phyloP scores from a whole-genome alignment of 1,140 invertebrate species.

The Lucilia cuprina region DNA sequence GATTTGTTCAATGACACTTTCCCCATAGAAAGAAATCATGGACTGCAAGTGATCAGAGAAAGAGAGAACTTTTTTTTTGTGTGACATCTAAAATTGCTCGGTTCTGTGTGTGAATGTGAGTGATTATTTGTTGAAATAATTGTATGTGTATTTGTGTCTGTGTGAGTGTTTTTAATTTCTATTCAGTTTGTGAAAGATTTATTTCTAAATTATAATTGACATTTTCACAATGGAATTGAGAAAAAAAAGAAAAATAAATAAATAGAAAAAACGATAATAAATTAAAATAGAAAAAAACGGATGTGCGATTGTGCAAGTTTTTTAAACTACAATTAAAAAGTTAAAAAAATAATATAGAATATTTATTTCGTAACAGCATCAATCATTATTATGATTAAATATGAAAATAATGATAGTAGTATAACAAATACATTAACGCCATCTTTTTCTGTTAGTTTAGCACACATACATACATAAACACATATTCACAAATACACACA shows the following conservation, averaged over 20 bases:
- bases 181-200: background rate
- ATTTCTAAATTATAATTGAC: background rate
- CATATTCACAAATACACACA: background rate
- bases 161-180: background rate
- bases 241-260: background rate
- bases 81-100: background rate
- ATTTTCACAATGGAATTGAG: background rate
- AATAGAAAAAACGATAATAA: background rate
- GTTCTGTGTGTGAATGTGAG: background rate
- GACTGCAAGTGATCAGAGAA: background rate
- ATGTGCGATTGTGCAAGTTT: background rate
- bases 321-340: background rate
- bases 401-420: background rate
- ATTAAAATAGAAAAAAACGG: background rate
- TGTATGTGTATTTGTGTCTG: background rate
- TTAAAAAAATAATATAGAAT: background rate
- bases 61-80: background rate
- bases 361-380: background rate
- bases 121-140: background rate
- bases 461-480: background rate
- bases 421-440: constrained; percentile 1
- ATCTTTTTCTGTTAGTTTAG: background rate
- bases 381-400: background rate
- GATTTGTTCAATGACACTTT: background rate
- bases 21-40: background rate